These are phyloP conservation scores for Lontra canadensis DNA, from an alignment of 2,113 vertebrate species.

Conservation along the genomic window DNA sequence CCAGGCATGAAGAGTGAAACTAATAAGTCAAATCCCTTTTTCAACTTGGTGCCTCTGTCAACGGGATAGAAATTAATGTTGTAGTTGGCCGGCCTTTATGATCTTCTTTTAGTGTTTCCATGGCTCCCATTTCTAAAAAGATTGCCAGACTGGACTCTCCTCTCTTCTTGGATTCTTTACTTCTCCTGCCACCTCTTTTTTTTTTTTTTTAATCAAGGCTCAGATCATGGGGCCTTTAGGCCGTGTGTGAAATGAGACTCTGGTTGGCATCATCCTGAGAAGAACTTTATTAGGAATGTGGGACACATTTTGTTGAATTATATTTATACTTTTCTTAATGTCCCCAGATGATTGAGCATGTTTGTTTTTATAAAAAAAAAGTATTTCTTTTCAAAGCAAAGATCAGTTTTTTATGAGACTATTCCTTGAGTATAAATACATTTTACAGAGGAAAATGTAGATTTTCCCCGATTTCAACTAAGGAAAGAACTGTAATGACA, in stretches of 20 bases:
- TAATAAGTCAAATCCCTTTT: constrained; percentile 10
- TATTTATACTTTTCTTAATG: constrained; percentile 38
- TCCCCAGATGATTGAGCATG: background rate
- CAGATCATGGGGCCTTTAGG: background rate
- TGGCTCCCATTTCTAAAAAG: constrained; percentile 8
- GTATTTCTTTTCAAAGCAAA: background rate
- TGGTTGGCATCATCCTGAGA: background rate
- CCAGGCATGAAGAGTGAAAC: background rate
- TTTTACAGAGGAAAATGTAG: constrained; percentile 46
- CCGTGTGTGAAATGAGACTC: background rate
- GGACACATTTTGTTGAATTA: constrained; percentile 27
- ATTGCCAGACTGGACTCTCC: background rate
- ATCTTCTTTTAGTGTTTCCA: background rate
- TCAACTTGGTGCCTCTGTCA: background rate
- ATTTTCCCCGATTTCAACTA: background rate
- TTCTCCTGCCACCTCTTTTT: constrained; percentile 14
- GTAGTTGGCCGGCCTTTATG: background rate
- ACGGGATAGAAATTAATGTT: background rate
- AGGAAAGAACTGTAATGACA: constrained; percentile 69
- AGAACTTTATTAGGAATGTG: constrained; percentile 34
- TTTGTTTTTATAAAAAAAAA: background rate
- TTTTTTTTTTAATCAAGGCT: background rate
- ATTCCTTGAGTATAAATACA: constrained; percentile 24
- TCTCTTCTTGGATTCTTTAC: background rate
- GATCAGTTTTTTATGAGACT: constrained; percentile 13